Conservation (phyloP, 2,797 vertebrate genomes). For the Vireo griseus region DNA sequence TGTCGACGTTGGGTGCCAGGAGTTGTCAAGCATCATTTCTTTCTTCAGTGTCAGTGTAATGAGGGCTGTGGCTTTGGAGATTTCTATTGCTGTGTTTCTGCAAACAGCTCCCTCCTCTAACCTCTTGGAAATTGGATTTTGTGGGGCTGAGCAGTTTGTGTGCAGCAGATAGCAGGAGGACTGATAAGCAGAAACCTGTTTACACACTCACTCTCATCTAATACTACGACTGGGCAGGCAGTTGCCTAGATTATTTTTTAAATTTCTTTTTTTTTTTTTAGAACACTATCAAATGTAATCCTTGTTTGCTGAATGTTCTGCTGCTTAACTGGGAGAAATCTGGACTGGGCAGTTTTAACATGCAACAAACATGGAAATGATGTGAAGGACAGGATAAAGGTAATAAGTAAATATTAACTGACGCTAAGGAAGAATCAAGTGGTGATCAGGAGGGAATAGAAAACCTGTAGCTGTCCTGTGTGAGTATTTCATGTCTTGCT, state of each 20-base stretch:
- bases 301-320: not conserved
- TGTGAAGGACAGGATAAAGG: not conserved
- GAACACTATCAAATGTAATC: not conserved
- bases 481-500: not conserved
- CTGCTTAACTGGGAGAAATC: not conserved
- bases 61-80: conserved; percentile 48
- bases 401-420: not conserved
- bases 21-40: conserved; percentile 44
- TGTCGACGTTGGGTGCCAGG: conserved; percentile 18
- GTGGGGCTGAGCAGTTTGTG: conserved; percentile 56
- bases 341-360: not conserved
- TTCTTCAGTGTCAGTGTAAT: conserved; percentile 17
- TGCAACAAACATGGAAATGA: not conserved
- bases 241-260: not conserved
- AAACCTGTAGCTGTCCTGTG: not conserved
- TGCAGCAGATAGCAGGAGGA: conserved; percentile 42
- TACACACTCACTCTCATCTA: conserved; percentile 35
- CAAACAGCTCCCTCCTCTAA: conserved; percentile 54
- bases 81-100: conserved; percentile 57
- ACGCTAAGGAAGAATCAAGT: not conserved
- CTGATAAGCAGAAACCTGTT: conserved; percentile 65
- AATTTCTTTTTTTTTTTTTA: not conserved
- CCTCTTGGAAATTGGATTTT: conserved; percentile 69
- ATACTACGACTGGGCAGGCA: not conserved
- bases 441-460: not conserved